phyloP scores from a whole-genome alignment of 37 sponge, comb jelly and placozoan genomes.

The Aphrocallistes beatrix region DNA sequence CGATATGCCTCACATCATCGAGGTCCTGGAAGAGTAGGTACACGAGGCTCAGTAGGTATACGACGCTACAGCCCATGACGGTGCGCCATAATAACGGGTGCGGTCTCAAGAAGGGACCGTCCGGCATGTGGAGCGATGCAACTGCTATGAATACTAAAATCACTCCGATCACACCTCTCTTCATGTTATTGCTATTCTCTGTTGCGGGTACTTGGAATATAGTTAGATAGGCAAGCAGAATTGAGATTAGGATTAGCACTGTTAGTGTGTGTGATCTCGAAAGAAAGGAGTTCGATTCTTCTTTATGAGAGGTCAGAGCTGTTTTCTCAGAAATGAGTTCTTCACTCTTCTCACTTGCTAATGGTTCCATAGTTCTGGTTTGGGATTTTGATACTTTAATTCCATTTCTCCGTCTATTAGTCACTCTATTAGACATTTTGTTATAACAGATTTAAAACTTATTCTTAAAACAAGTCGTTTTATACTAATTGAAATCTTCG shows the following conservation, averaged over 20 bases:
- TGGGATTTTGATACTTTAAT: too few species aligned
- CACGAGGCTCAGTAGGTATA: constrained; percentile 59
- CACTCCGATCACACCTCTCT: constrained; percentile 49
- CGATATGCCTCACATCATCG: constrained; percentile 53
- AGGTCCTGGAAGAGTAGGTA: constrained; percentile 63
- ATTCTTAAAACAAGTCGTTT: too few species aligned
- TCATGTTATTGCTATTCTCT: constrained; percentile 45
- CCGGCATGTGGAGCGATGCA: constrained; percentile 63
- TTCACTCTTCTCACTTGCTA: too few species aligned
- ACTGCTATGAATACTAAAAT: constrained; percentile 60
- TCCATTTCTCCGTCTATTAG: too few species aligned
- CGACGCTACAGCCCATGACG: constrained; percentile 35
- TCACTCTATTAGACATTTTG: too few species aligned
- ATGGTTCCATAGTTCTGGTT: not conserved
- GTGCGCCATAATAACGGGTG: constrained; percentile 51
- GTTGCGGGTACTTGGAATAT: constrained; percentile 32
- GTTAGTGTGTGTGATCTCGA: constrained; percentile 63
- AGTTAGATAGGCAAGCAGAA: constrained; percentile 37
- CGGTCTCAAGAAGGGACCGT: constrained; percentile 79
- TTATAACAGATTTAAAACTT: too few species aligned
- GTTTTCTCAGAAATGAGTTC: too few species aligned
- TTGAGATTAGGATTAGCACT: constrained; percentile 32
- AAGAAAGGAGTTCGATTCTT: not conserved
- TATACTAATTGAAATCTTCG: too few species aligned
- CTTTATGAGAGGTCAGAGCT: too few species aligned